A percentile compares a stretch with the other conserved stretches of the same genome.
Evolutionary conservation across 2,888 invertebrate species (phyloP).

Genomic region (Apodemia duryi): DNA sequence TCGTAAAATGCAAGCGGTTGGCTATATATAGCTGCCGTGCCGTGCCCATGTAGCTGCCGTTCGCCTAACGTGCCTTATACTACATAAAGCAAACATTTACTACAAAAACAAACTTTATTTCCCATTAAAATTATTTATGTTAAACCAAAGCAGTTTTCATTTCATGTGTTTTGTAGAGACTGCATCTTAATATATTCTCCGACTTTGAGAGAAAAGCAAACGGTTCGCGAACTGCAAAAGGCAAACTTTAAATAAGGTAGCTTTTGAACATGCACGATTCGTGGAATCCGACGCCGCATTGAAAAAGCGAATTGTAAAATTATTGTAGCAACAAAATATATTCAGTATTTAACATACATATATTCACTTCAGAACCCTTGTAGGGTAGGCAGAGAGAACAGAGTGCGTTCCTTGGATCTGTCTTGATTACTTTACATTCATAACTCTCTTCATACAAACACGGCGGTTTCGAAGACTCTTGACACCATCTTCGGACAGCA

Average conservation of each 20-base stretch:
- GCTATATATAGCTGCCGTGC: too few relatives aligned
- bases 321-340: not conserved
- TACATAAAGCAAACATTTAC: too few relatives aligned
- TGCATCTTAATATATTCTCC: conserved; percentile 3
- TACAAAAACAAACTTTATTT: not conserved
- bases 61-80: too few relatives aligned
- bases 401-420: too few relatives aligned
- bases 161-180: conserved; percentile 1
- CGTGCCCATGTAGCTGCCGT: too few relatives aligned
- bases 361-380: too few relatives aligned
- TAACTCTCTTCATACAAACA: too few relatives aligned
- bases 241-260: conserved; percentile 12
- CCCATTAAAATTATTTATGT: not conserved
- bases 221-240: conserved; percentile 3
- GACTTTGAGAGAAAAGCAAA: not conserved
- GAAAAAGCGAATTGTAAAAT: not conserved
- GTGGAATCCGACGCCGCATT: not conserved
- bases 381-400: too few relatives aligned
- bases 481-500: too few relatives aligned
- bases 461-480: too few relatives aligned
- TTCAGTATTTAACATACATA: not conserved
- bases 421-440: too few relatives aligned
- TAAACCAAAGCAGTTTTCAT: not conserved
- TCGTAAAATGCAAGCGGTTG: too few relatives aligned
- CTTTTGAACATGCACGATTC: conserved; percentile 2